Base-by-base conservation (phyloP, 2,797 vertebrate genomes). In the Epinephelus malabaricus region DNA sequence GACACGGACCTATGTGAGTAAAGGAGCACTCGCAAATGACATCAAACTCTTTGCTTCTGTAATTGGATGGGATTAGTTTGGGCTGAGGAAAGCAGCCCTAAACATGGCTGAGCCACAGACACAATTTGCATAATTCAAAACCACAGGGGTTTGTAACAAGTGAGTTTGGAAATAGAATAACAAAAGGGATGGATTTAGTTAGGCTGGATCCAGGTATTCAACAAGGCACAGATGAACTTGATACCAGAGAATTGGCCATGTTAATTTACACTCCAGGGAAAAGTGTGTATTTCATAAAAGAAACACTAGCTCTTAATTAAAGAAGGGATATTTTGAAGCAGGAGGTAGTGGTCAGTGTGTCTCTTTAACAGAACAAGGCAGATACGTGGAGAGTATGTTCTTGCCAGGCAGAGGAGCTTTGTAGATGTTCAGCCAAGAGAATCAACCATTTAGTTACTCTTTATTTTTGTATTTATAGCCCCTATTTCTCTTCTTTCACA, bases 11-110 rank as follows among this genome's bases (percentile, higher is more conserved):
- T 58, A 59, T 75, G 71, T 59, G 76, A 62, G 77, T 58, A 79
- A 80, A 84, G 64, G 49, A 83, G 74, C 14, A 17, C 73, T 82
- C 58, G 30, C 78, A 89, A 87, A 90, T 77, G 71, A 89, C 85
- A 85, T 75, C 68, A 76, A 87, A 84, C 69, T 80, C 78, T 86
- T 85, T 89, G 67, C 73, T 78, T 70, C 81, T 84, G 82, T 92
- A 94, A 92, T 94, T 91, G 89, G 85, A 78, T 76, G 62, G 87
- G 90, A 93, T 94, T 93, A 91, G 86, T 89, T 77, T 74, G 82
- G 79, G 83, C 82, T 66, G 80, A 83, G 82, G 73, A 82, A 88
- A 78, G 82, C 83, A 73, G 77, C 69, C 69, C 75, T 75, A 69
- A 91, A 91, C 82, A 82, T 23, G 43, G 72, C 70, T 76, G 68